Conservation (phyloP, 2,113 vertebrate species). For the Orthochromis indermauri region DNA sequence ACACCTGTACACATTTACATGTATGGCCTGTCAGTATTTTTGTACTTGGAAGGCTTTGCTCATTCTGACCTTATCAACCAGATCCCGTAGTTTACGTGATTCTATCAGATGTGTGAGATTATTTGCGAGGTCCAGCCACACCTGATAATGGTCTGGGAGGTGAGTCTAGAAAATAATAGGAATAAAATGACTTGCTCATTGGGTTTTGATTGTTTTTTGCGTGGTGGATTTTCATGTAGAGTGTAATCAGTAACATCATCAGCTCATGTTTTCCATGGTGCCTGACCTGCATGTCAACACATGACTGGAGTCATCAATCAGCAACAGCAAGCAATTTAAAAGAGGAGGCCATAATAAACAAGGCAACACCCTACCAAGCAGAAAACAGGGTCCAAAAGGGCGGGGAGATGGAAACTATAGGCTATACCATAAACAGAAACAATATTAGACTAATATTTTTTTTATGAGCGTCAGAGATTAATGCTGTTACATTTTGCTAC, state of each 20-base stretch:
- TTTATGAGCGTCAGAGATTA: not conserved
- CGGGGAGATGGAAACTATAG: not conserved
- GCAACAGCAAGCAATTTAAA: constrained; percentile 4
- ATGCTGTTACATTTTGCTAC: not conserved
- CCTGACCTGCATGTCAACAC: constrained; percentile 24
- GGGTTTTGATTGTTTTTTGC: not conserved
- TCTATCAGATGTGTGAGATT: constrained; percentile 50
- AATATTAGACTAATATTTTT: not conserved
- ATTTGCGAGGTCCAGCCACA: constrained; percentile 53
- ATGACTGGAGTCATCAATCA: constrained; percentile 35
- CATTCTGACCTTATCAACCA: constrained; percentile 51
- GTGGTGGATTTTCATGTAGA: not conserved
- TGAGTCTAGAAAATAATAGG: constrained; percentile 35
- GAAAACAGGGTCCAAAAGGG: not conserved
- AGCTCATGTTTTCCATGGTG: constrained; percentile 2
- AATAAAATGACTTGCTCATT: constrained; percentile 9
- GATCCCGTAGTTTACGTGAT: constrained; percentile 29
- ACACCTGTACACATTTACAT: not conserved
- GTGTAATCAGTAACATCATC: constrained; percentile 35
- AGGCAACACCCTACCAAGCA: not conserved
- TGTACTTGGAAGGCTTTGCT: not conserved
- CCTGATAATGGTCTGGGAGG: constrained; percentile 52
- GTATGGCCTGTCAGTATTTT: not conserved
- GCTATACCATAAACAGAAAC: not conserved
- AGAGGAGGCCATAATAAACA: not conserved